Conservation (phyloP, 1,140 invertebrate genomes). For the Tigriopus japonicus region DNA sequence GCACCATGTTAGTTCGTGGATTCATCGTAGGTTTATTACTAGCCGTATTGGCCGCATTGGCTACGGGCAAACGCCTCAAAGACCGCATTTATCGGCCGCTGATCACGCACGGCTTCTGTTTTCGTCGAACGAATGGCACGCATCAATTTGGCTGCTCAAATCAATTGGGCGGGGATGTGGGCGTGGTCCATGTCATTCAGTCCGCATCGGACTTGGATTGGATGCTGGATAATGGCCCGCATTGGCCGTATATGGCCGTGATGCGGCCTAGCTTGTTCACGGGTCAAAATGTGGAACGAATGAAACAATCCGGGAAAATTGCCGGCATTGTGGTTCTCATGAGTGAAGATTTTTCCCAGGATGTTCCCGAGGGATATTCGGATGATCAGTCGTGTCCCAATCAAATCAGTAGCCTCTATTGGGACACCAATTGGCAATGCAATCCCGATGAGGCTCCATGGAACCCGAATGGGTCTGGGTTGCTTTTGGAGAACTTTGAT, state of each 20-base stretch:
- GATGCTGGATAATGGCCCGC: not conserved
- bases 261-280: not conserved
- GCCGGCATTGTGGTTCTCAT: not conserved
- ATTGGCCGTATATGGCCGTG: conserved; percentile 5
- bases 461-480: not conserved
- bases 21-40: too few relatives aligned
- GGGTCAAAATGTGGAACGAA: not conserved
- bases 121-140: conserved; percentile 6
- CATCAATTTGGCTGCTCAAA: conserved; percentile 5
- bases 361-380: not conserved
- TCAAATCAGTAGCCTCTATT: not conserved
- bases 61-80: not conserved
- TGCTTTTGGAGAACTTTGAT: not conserved
- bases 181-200: not conserved
- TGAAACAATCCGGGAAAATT: not conserved
- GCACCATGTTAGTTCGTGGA: too few relatives aligned
- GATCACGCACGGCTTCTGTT: not conserved
- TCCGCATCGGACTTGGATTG: not conserved
- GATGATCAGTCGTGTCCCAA: conserved; percentile 9
- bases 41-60: not conserved
- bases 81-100: not conserved
- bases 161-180: not conserved
- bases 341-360: not conserved
- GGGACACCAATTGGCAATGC: not conserved
- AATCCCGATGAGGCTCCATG: not conserved